phyloP scores from a whole-genome alignment of 2,797 vertebrate genomes.

The Etheostoma perlongum region DNA sequence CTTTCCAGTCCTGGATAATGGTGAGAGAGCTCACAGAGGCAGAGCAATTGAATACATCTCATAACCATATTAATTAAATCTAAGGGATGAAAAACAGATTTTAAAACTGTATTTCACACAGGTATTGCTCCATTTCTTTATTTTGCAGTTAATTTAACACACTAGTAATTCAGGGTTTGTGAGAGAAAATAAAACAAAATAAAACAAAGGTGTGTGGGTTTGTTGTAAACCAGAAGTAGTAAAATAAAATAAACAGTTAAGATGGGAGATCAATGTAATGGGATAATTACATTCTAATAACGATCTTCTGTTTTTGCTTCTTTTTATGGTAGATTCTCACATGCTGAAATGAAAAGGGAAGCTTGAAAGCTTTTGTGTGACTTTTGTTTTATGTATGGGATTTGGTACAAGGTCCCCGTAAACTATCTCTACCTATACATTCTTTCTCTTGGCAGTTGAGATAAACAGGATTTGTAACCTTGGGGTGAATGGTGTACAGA shows the following conservation, averaged over 20 bases:
- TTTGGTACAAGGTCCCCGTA: too few species aligned
- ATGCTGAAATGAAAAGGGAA: too few species aligned
- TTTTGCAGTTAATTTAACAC: not conserved
- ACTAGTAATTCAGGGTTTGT: not conserved
- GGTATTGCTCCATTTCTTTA: not conserved
- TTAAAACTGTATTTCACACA: not conserved
- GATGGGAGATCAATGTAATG: not conserved
- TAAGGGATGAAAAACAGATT: not conserved
- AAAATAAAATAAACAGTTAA: constrained; percentile 6
- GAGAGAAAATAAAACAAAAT: not conserved
- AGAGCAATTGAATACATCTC: not conserved
- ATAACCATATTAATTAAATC: constrained; percentile 2
- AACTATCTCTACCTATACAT: too few species aligned
- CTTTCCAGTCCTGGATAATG: not conserved
- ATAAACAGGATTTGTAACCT: too few species aligned
- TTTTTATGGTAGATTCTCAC: too few species aligned
- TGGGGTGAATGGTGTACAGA: too few species aligned
- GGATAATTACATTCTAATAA: too few species aligned
- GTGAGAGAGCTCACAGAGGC: not conserved
- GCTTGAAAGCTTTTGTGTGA: too few species aligned
- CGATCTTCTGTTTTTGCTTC: too few species aligned
- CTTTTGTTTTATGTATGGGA: too few species aligned
- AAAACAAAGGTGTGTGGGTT: not conserved
- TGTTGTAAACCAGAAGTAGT: not conserved
- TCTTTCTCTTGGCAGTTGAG: too few species aligned